phyloP scores from a whole-genome alignment of 1,140 invertebrate species.

The Panulirus ornatus region DNA sequence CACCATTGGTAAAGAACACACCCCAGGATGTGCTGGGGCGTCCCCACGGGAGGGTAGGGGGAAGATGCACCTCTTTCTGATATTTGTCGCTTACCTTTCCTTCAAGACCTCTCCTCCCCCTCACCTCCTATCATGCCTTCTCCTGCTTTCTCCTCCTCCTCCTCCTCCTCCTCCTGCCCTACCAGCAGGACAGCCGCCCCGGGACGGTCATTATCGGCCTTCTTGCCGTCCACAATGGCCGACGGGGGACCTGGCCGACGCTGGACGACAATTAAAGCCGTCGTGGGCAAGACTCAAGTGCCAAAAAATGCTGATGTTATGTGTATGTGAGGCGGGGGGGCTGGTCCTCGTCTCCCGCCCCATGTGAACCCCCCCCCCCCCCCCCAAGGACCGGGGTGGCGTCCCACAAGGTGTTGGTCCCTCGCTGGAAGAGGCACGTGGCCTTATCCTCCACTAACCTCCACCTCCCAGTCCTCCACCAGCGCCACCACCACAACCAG shows the following conservation, averaged over 20 bases:
- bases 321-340: constrained; percentile 12
- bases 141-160: too few relatives aligned
- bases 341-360: too few relatives aligned
- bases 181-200: background rate
- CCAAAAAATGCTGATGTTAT: constrained; percentile 66
- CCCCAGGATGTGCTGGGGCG: too few relatives aligned
- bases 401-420: too few relatives aligned
- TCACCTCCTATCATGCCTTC: too few relatives aligned
- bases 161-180: background rate
- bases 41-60: background rate
- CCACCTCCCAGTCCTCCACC: background rate
- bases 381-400: too few relatives aligned
- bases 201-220: constrained; percentile 39
- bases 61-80: background rate
- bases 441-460: too few relatives aligned
- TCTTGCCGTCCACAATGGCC: constrained; percentile 40
- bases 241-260: constrained; percentile 13
- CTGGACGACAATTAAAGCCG: constrained; percentile 44
- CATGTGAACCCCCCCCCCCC: too few relatives aligned
- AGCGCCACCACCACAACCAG: background rate
- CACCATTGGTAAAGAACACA: too few relatives aligned
- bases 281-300: constrained; percentile 46
- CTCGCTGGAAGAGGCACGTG: too few relatives aligned
- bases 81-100: too few relatives aligned
- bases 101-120: too few relatives aligned